A percentile compares a stretch with the other conserved stretches of the same genome.
Conservation (phyloP, 2,888 invertebrate species). For the Nephrotoma appendiculata region DNA sequence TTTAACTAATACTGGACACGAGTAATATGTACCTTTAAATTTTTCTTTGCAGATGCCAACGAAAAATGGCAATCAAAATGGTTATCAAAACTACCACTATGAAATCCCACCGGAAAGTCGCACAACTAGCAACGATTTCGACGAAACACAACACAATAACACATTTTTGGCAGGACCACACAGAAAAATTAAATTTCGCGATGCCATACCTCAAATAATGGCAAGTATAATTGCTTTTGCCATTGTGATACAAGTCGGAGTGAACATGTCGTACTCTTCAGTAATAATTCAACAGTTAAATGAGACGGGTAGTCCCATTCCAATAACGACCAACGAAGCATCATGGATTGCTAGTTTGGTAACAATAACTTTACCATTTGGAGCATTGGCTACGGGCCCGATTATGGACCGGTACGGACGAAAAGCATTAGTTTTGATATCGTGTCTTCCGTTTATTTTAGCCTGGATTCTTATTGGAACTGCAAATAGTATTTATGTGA, state of each 20-base stretch:
- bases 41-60: not conserved
- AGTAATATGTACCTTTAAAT: not conserved
- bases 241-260: slow-evolving; percentile 39
- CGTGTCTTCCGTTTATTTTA: slow-evolving; percentile 31
- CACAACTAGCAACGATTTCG: not conserved
- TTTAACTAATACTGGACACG: no score
- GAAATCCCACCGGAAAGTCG: not conserved
- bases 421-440: slow-evolving; percentile 31
- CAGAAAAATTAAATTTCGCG: not conserved
- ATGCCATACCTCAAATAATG: slow-evolving; percentile 23
- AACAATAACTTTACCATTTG: slow-evolving; percentile 38
- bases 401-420: slow-evolving; percentile 42
- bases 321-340: slow-evolving; percentile 32
- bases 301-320: slow-evolving; percentile 25
- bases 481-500: slow-evolving; percentile 30
- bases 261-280: slow-evolving; percentile 43
- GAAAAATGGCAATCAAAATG: not conserved
- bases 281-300: slow-evolving; percentile 37
- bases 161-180: not conserved
- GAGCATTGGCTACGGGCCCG: slow-evolving; percentile 37
- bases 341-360: slow-evolving; percentile 46
- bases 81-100: not conserved
- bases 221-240: slow-evolving; percentile 34
- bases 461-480: slow-evolving; percentile 35
- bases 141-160: not conserved